These are phyloP conservation scores for Drosophila koepferae DNA, from an alignment of 2,888 invertebrate genomes.

Conservation along the genomic window DNA sequence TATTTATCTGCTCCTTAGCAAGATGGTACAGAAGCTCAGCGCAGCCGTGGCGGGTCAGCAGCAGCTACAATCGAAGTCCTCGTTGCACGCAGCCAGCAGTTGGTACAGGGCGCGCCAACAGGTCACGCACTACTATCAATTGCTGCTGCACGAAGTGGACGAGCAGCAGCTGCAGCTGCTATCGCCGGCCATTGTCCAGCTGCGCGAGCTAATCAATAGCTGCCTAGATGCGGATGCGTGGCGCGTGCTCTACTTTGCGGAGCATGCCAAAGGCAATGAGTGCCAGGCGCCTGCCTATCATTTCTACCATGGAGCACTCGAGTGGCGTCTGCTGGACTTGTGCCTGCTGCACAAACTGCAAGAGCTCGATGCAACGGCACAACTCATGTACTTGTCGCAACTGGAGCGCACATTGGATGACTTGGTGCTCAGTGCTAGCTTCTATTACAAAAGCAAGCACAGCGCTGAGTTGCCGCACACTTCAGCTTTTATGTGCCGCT, in stretches of 20 bases:
- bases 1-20: conserved; percentile 56
- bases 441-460: conserved; percentile 81
- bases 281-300: conserved; percentile 83
- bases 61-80: conserved; percentile 39
- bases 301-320: conserved; percentile 83
- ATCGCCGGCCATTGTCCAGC: conserved; percentile 45
- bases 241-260: conserved; percentile 79
- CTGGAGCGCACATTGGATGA: conserved; percentile 73
- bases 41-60: conserved; percentile 63
- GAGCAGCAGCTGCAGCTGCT: conserved; percentile 48
- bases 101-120: conserved; percentile 74
- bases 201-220: conserved; percentile 74
- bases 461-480: conserved; percentile 84
- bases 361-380: neutral
- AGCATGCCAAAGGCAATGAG: conserved; percentile 81
- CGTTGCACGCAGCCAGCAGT: conserved; percentile 18
- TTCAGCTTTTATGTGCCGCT: conserved; percentile 87
- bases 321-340: conserved; percentile 84
- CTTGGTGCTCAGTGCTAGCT: conserved; percentile 71
- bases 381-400: conserved; percentile 51
- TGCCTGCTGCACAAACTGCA: conserved; percentile 61
- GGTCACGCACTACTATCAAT: conserved; percentile 78
- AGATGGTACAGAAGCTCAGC: conserved; percentile 79
- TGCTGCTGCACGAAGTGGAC: conserved; percentile 62
- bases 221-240: conserved; percentile 69